These are phyloP conservation scores for Otis tarda DNA, from an alignment of 2,113 vertebrate species.

Conservation along the genomic window DNA sequence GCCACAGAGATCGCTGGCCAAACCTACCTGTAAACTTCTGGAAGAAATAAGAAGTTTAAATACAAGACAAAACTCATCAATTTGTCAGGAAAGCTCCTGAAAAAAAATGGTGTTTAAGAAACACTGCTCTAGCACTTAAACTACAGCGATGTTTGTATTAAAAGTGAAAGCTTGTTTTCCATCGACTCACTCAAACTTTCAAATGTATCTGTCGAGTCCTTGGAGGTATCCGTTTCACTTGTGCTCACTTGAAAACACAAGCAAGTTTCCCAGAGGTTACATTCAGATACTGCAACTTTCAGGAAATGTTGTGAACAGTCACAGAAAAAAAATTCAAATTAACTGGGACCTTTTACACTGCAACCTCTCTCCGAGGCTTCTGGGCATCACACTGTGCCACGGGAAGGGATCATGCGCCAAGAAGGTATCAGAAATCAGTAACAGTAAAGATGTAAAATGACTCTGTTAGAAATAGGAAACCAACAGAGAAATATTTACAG, in stretches of 20 bases:
- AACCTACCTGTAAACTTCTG: background rate
- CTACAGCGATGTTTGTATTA: rapidly evolving
- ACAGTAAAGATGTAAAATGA: background rate
- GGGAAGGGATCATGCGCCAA: background rate
- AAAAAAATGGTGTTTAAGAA: background rate
- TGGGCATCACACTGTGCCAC: background rate
- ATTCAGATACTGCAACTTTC: background rate
- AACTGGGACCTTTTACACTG: background rate
- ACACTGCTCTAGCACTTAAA: background rate
- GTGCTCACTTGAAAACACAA: background rate
- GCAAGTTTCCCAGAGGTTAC: background rate
- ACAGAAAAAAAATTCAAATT: background rate
- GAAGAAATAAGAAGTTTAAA: background rate
- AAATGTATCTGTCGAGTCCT: background rate
- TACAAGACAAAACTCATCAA: background rate
- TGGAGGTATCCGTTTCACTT: background rate
- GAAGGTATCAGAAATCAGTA: background rate
- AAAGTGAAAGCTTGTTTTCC: background rate
- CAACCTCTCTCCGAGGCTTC: background rate
- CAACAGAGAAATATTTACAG: background rate
- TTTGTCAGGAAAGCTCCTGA: background rate
- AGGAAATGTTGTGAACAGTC: background rate
- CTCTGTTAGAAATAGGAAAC: background rate
- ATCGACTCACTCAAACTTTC: background rate
- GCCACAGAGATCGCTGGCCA: background rate